phyloP scores from a whole-genome alignment of 2,888 invertebrate species.

The Apocheima hispidaria region DNA sequence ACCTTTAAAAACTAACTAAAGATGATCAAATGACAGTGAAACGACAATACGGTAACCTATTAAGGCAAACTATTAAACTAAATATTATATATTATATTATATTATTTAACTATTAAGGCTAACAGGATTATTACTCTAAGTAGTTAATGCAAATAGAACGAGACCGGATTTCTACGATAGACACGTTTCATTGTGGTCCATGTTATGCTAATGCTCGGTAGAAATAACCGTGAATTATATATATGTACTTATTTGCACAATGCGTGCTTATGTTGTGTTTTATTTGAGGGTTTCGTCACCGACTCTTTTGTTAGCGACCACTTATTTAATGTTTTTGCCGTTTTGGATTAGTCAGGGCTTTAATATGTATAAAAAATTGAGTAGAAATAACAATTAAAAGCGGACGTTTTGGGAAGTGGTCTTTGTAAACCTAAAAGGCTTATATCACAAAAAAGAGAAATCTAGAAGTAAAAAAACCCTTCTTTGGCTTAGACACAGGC shows the following conservation, averaged over 20 bases:
- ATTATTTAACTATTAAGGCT: too few species aligned
- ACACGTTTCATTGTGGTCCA: conserved; percentile 38
- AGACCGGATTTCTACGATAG: conserved; percentile 24
- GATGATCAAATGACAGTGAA: not conserved
- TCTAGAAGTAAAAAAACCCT: too few species aligned
- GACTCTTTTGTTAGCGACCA: not conserved
- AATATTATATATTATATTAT: too few species aligned
- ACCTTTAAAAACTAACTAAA: too few species aligned
- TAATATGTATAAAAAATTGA: too few species aligned
- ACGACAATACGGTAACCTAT: conserved; percentile 22
- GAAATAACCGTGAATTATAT: conserved; percentile 8
- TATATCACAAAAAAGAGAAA: too few species aligned
- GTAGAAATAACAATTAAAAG: too few species aligned
- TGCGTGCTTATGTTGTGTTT: not conserved
- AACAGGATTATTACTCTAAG: conserved; percentile 29
- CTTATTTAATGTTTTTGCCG: not conserved
- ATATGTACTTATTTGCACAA: not conserved
- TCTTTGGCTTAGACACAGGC: too few species aligned
- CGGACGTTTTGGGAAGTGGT: too few species aligned
- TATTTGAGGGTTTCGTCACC: not conserved
- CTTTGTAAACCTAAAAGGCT: too few species aligned
- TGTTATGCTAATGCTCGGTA: conserved; percentile 25
- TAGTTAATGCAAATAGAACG: conserved; percentile 25
- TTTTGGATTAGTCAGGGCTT: too few species aligned
- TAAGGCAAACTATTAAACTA: conserved; percentile 31